Base-by-base conservation (phyloP, 2,113 vertebrate genomes). In the Conger conger region DNA sequence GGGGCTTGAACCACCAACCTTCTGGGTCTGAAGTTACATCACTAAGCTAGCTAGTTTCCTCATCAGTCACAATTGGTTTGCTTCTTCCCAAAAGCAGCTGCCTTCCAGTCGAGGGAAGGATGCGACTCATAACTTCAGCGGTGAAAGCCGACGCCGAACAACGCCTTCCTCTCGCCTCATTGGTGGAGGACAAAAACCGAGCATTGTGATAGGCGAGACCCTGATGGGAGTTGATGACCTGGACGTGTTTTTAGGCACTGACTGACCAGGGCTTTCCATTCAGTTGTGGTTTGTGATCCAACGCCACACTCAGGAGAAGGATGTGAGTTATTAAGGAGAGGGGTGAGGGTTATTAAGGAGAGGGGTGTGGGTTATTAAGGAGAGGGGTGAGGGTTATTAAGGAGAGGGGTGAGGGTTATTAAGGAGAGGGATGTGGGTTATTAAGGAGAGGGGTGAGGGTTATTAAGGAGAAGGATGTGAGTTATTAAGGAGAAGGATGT, bases 321-420 rank as follows among this genome's bases (percentile, higher is more conserved):
- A 36, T 53, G 42, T 76, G 53, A 60, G 9, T 82, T 18, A 82
- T 77, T 81, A 54, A 84, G 68, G 33, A 84, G 68, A 40, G 7
- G 38, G 18, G 38, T 53, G 42, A 54, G 53, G 42, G 9, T 82
- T 18, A 82, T 77, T 81, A 54, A 84, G 68, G 33, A 84, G 68
- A 40, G 7, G 38, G 18, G 38, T 53, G 42, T 76, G 53, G 42
- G 9, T 82, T 18, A 82, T 77, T 81, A 54, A 84, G 68, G 33
- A 84, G 68, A 40, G 7, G 38, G 18, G 38, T 53, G 42, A 54
- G 53, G 42, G 9, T 82, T 18, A 82, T 77, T 81, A 54, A 84
- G 68, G 33, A 84, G 68, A 40, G 7, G 38, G 18, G 38, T 53
- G 42, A 54, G 53, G 42, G 9, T 82, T 18, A 82, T 77, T 81